Base-by-base conservation (phyloP, 2,113 vertebrate genomes). In the Phainopepla nitens region DNA sequence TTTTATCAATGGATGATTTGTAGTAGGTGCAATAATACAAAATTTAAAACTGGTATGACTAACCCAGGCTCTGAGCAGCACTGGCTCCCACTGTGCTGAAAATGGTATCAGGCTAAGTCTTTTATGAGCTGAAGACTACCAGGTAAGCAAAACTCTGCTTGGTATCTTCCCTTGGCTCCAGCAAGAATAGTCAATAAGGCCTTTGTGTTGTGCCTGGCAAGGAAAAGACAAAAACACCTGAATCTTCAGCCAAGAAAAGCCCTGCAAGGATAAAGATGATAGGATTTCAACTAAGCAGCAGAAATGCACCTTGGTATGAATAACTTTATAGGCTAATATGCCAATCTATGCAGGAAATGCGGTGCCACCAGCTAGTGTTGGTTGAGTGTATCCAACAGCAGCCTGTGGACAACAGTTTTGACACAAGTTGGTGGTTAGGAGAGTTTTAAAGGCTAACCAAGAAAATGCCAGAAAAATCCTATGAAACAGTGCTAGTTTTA, bases 161-260 rank as follows among this genome's bases (percentile, higher is more conserved):
- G 81, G 49, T 91, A 44, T 95, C 81, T 96, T 95, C 70, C 81
- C 72, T 91, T 42, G 22, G 22, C 83, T 92, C 49, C n/a, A 81
- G n/a, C 44, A 75, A 42, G 36, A 79, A 61, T 6, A 82, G 83
- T 94, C 93, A 96, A 79, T 94, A 78, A 95, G 44, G 87, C 49
- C 73, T 92, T 94, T 95, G 94, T 94, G 17, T 49, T 76, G 73
- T 71, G 61, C 77, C 53, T 78, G 84, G 83, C 8, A 7, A 71
- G 53, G 65, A 82, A 82, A 87, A 0, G 4, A 72, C 49, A 82
- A 89, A 91, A 94, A 64, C 77, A 87, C 41, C 65, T 10, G 23
- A 25, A 68, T 64, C 50, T 68, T 68, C 49, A 71, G 80, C 91
- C 94, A 94, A 95, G 87, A 82, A 94, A 94, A 95, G 62, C 73